Evolutionary conservation across 2,888 invertebrate species (phyloP), one percentile per base, ranked within the genome.

Genomic region (Tetrapedia diversipes): DNA sequence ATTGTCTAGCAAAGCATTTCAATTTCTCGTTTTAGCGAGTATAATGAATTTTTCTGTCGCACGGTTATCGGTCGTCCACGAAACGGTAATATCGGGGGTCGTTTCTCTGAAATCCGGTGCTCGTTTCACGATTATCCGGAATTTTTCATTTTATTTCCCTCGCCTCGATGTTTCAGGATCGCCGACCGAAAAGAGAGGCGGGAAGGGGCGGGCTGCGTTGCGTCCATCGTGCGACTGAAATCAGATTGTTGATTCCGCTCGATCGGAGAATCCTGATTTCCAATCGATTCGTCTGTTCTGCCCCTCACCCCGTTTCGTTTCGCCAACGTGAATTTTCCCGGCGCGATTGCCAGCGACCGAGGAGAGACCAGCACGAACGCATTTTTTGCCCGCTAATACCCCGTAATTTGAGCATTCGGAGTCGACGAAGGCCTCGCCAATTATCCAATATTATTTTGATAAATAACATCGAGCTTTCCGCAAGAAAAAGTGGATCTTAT

Each of bases 121-220:
- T 39, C 54, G 63, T 64, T 29, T 0, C 19, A 1, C 49, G 39
- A 63, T 67, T 53, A 45, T 39, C 19, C 34, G 29, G 14, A 29
- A 45, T 39, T 59, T 63, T 53, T 61, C 51, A 57, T 65, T 71
- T 77, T 60, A 57, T 51, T 34, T 34, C 41, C 19, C 10, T 22
- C 41, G 53, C 29, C 14, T 45, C 37, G 16, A 60, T 41, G 47
- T 47, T 49, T 29, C 39, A 6, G 32, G 14, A 39, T 59, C 47
- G 19, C 45, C 27, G 24, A 22, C 14, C 32, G 1, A 24, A 37
- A 49, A 37, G 56, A 51, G 41, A 65, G 49, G 11, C 45, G 14
- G 4, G 6, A 8, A 3, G 11, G 22, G 8, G n/a, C n/a, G n/a
- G n/a, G n/a, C n/a, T n/a, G n/a, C 6, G 8, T 43, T 47, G 10